Conservation (phyloP, 2,797 vertebrate genomes). For the Xiphorhynchus erythropygius region DNA sequence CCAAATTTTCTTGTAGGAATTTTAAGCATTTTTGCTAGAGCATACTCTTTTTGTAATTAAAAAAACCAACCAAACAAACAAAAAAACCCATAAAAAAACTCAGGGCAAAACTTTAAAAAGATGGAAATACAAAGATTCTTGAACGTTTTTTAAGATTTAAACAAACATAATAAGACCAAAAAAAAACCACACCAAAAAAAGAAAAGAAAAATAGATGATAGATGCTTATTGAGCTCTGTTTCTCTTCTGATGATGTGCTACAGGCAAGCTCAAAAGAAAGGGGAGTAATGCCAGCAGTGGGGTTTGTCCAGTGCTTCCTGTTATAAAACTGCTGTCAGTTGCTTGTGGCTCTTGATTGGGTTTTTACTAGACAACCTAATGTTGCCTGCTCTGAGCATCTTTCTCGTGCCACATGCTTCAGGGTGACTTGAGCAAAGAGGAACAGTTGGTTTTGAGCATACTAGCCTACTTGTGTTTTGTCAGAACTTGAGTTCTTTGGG, state of each 20-base stretch:
- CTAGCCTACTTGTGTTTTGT: neutral
- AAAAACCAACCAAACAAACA: too few relatives aligned
- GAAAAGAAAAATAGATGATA: neutral
- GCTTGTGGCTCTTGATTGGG: neutral
- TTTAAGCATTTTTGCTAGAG: neutral
- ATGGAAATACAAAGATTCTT: neutral
- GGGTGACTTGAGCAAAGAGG: neutral
- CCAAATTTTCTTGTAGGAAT: neutral
- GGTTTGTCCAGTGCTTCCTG: neutral
- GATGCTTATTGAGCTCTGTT: neutral
- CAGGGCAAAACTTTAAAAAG: neutral
- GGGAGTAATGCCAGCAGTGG: neutral
- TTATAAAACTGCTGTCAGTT: neutral
- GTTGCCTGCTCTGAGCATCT: fast-evolving
- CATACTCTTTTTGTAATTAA: neutral
- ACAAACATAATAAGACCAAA: neutral
- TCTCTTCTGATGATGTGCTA: neutral
- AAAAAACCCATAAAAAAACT: neutral
- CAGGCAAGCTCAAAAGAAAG: neutral
- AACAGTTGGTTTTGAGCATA: neutral
- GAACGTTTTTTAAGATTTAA: neutral
- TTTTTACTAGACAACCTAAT: neutral
- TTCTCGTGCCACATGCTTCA: neutral
- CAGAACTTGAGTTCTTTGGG: neutral
- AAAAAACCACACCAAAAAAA: neutral